These are phyloP conservation scores for Gryllus bimaculatus DNA, from an alignment of 1,140 invertebrate genomes.

Conservation along the genomic window DNA sequence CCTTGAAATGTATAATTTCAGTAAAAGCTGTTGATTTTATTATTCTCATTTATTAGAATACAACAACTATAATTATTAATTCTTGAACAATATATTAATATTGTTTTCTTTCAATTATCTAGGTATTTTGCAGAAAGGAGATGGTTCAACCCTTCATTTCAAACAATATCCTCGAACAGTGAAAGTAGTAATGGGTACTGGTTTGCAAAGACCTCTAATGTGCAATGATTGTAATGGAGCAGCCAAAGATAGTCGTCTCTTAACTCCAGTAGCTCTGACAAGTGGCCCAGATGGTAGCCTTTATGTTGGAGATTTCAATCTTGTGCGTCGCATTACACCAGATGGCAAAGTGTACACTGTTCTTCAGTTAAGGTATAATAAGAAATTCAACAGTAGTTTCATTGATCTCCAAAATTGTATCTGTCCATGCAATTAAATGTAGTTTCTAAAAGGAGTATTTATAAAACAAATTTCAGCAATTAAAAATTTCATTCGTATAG, in stretches of 20 bases:
- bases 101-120: neutral
- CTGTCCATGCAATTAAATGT: neutral
- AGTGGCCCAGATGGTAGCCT: constrained; percentile 91
- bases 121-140: constrained; percentile 88
- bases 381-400: too few species aligned
- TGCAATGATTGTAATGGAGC: constrained; percentile 73
- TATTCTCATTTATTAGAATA: too few species aligned
- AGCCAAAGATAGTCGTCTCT: constrained; percentile 73
- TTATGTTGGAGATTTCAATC: constrained; percentile 95
- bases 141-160: constrained; percentile 85
- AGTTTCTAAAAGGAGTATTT: neutral
- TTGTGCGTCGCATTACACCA: constrained; percentile 84
- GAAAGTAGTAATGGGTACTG: constrained; percentile 88
- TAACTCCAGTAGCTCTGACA: constrained; percentile 86
- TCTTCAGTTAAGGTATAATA: constrained; percentile 60
- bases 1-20: too few species aligned
- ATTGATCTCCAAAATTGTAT: too few species aligned
- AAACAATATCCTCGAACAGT: constrained; percentile 86
- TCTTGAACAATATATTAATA: too few species aligned
- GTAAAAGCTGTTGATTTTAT: too few species aligned
- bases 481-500: too few species aligned
- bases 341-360: constrained; percentile 87
- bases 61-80: too few species aligned
- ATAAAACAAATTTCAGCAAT: neutral
- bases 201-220: constrained; percentile 65